Evolutionary conservation across 2,888 invertebrate genomes (phyloP).

Genomic region (Stenolophus ochropezus): DNA sequence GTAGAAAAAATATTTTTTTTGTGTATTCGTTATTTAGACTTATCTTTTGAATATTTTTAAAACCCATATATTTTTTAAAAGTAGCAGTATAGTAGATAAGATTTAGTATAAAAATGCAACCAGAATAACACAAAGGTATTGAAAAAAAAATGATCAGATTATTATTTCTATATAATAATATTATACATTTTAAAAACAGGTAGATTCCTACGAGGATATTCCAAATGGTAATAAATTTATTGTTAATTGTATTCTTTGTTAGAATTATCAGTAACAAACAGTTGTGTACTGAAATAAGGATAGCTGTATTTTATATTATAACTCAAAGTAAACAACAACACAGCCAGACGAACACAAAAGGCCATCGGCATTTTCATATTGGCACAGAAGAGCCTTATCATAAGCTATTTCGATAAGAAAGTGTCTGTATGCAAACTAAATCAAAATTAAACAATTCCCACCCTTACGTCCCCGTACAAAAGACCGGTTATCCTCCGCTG

Average conservation of each 20-base stretch:
- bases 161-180: too few species aligned
- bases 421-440: constrained; percentile 46
- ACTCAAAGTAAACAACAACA: constrained; percentile 43
- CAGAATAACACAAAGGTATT: too few species aligned
- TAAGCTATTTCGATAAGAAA: constrained; percentile 65
- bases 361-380: constrained; percentile 65
- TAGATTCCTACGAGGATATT: too few species aligned
- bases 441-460: constrained; percentile 44
- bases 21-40: too few species aligned
- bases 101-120: too few species aligned
- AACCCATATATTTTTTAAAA: too few species aligned
- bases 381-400: constrained; percentile 64
- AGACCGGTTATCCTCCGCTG: not conserved
- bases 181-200: too few species aligned
- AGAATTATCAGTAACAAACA: not conserved
- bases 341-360: not conserved
- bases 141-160: too few species aligned
- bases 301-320: not conserved
- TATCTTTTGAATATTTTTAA: too few species aligned
- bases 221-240: too few species aligned
- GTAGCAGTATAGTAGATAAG: too few species aligned
- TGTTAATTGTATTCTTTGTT: not conserved
- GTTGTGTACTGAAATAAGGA: not conserved
- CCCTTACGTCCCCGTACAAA: constrained; percentile 20
- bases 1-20: too few species aligned